Evolutionary conservation across 1,140 invertebrate genomes (phyloP).

Genomic region (Tetragnatha versicolor): DNA sequence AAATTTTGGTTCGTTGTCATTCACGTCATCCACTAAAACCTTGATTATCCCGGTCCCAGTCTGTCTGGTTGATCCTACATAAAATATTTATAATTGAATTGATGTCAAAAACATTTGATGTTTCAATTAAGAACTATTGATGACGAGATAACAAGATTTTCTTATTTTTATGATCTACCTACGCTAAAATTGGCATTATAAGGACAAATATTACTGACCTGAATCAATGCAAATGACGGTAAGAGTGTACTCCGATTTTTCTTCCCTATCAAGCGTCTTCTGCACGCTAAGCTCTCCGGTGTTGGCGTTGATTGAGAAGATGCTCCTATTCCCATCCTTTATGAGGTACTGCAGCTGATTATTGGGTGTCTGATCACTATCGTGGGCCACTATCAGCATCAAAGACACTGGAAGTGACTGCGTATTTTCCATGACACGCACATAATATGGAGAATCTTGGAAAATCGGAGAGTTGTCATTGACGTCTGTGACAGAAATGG

Average conservation of each 20-base stretch:
- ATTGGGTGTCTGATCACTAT: slow-evolving; percentile 88
- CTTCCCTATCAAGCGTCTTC: slow-evolving; percentile 82
- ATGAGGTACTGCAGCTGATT: slow-evolving; percentile 90
- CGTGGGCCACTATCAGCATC: slow-evolving; percentile 79
- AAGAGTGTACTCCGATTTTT: slow-evolving; percentile 77
- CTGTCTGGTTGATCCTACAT: slow-evolving; percentile 76
- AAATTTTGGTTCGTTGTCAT: slow-evolving; percentile 86
- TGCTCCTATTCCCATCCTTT: slow-evolving; percentile 87
- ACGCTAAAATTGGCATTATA: not conserved
- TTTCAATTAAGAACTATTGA: not conserved
- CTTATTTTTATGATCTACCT: not conserved
- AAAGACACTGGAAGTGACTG: slow-evolving; percentile 26
- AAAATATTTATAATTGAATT: slow-evolving; percentile 72
- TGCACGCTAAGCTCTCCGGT: slow-evolving; percentile 85
- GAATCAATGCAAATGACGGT: slow-evolving; percentile 91
- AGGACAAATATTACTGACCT: slow-evolving; percentile 62
- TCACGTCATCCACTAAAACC: slow-evolving; percentile 87
- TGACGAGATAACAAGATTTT: not conserved
- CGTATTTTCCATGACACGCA: slow-evolving; percentile 82
- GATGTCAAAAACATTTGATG: not conserved
- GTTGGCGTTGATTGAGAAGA: slow-evolving; percentile 82
- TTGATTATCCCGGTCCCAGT: slow-evolving; percentile 86
- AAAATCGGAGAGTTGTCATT: slow-evolving; percentile 96
- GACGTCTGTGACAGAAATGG: slow-evolving; percentile 80
- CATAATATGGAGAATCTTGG: slow-evolving; percentile 86